Conservation (phyloP, 2,113 vertebrate genomes). For the Microcebus jonahi region DNA sequence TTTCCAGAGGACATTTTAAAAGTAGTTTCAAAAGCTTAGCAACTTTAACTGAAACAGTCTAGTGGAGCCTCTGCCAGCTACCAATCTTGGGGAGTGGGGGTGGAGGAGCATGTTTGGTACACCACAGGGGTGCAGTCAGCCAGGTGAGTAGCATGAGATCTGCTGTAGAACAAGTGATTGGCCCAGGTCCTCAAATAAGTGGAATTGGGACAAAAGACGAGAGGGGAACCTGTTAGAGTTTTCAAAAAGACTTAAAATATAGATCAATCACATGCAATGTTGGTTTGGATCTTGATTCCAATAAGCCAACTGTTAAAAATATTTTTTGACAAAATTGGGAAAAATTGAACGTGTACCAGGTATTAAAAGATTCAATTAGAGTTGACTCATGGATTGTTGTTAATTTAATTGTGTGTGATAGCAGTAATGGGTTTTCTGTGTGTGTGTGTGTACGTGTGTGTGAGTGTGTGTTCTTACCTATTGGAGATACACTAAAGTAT, state of each 20-base stretch:
- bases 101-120: background rate
- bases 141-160: background rate
- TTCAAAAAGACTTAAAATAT: background rate
- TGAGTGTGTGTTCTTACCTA: background rate
- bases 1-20: slow-evolving; percentile 43
- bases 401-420: background rate
- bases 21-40: background rate
- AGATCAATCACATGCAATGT: background rate
- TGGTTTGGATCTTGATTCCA: background rate
- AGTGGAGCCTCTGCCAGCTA: background rate
- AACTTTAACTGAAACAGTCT: background rate
- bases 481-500: background rate
- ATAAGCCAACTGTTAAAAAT: background rate
- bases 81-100: background rate
- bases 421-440: background rate
- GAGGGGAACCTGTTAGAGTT: background rate
- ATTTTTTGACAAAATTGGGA: background rate
- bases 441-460: background rate
- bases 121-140: background rate
- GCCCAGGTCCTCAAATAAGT: background rate
- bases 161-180: background rate
- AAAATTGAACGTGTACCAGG: background rate
- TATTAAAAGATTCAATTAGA: background rate
- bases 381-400: background rate
- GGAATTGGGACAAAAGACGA: background rate